These are phyloP conservation scores for Watsonalla cultraria DNA, from an alignment of 2,888 invertebrate genomes.

Conservation along the genomic window DNA sequence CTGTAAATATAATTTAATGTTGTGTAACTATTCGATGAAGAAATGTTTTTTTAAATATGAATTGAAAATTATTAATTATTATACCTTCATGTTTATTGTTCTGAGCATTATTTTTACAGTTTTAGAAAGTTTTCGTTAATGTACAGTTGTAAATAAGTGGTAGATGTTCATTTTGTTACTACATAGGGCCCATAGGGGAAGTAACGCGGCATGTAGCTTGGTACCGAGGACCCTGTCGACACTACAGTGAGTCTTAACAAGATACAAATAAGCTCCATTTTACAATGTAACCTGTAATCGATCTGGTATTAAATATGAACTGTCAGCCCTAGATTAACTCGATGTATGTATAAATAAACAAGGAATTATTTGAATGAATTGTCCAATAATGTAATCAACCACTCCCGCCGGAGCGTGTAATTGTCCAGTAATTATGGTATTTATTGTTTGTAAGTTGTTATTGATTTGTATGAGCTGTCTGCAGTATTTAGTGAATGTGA, in stretches of 20 bases:
- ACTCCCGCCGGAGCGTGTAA: background rate
- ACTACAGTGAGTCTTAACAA: background rate
- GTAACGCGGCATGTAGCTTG: slow-evolving; percentile 16
- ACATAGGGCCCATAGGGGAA: slow-evolving; percentile 39
- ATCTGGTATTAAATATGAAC: background rate
- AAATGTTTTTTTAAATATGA: slow-evolving; percentile 53
- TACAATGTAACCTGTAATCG: background rate
- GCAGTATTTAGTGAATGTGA: slow-evolving; percentile 69
- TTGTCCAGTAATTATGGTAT: slow-evolving; percentile 60
- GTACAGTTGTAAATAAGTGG: slow-evolving; percentile 74
- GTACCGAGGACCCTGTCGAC: slow-evolving; percentile 2
- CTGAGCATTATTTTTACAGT: slow-evolving; percentile 65
- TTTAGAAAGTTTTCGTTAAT: slow-evolving; percentile 70
- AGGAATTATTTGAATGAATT: slow-evolving; percentile 69
- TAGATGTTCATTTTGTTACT: slow-evolving; percentile 63
- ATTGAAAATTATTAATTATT: slow-evolving; percentile 47
- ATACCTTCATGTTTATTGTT: slow-evolving; percentile 66
- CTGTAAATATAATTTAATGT: slow-evolving; percentile 76
- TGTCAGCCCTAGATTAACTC: slow-evolving; percentile 35
- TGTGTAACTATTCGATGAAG: slow-evolving; percentile 40
- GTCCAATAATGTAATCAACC: slow-evolving; percentile 45
- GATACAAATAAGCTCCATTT: background rate
- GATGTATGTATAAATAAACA: slow-evolving; percentile 41
- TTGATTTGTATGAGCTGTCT: slow-evolving; percentile 65
- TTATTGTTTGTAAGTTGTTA: slow-evolving; percentile 74